Evolutionary conservation across 2,797 vertebrate genomes (phyloP).

Genomic region (Salmo trutta): DNA sequence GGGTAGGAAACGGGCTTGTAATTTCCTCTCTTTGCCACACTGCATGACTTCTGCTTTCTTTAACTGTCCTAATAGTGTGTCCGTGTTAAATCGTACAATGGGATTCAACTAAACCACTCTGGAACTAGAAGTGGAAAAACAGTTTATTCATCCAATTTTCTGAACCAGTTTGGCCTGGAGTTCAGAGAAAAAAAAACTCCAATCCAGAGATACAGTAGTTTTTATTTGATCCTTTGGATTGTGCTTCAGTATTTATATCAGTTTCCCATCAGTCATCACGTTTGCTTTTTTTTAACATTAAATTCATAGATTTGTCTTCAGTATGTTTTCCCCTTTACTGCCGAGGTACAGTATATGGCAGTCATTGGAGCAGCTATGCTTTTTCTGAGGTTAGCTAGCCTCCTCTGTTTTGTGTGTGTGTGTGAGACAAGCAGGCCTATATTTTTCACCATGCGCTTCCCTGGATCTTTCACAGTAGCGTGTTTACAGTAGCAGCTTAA

Average conservation of each 20-base stretch:
- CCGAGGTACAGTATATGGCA: not conserved
- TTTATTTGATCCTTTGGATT: not conserved
- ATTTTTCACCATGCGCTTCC: not conserved
- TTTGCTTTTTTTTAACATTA: not conserved
- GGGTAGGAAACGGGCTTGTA: conserved; percentile 69
- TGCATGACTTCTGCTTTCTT: conserved; percentile 17
- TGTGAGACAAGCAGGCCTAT: not conserved
- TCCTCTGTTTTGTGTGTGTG: not conserved
- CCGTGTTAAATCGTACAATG: not conserved
- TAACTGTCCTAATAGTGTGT: conserved; percentile 8
- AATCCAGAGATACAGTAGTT: not conserved
- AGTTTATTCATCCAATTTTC: not conserved
- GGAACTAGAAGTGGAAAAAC: not conserved
- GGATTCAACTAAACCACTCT: not conserved
- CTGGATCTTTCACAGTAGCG: not conserved
- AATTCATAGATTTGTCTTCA: not conserved
- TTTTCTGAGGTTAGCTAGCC: not conserved
- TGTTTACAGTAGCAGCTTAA: not conserved
- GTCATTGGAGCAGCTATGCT: not conserved
- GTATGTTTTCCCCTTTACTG: not conserved
- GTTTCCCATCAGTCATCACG: not conserved
- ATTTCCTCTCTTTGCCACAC: conserved; percentile 5
- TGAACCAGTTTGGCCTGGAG: not conserved
- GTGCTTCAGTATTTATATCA: not conserved
- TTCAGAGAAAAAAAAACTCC: not conserved